Base-by-base conservation (phyloP, 2,888 invertebrate genomes). In the Graphium colonna region DNA sequence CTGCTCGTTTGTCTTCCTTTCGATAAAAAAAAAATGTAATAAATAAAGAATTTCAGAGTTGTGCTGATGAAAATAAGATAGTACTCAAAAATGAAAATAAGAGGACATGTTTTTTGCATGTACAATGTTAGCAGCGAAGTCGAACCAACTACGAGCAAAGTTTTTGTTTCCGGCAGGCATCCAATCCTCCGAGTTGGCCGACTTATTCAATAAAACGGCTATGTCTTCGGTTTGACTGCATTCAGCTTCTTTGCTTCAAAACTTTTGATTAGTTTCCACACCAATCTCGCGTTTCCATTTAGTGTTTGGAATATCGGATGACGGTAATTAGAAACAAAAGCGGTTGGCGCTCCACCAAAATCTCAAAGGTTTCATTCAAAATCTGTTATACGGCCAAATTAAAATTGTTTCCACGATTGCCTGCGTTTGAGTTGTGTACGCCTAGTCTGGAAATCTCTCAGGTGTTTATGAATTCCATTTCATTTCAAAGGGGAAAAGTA, bases 241-340 rank as follows among this genome's bases (percentile, higher is more conserved):
- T 74, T 73, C 68, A 68, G 68, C 65, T 75, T 76, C 75, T 75
- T 77, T 75, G 72, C 67, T 65, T 65, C 61, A 62, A 70, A 82
- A 83, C 63, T 82, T 82, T 77, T 80, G 81, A 82, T 82, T 82
- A 73, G 77, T 79, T 82, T 73, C 62, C 69, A 72, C 68, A 62
- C 64, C 63, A 68, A 71, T 69, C 65, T 64, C 63, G 60, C 63
- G 60, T 48, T 48, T 50, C 49, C 21, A 49, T 48, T 66, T 69
- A 62, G 62, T 63, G 59, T 61, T 62, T 68, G 66, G 63, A 52
- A 55, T 57, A 51, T 51, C 46, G 56, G 54, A 59, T 51, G 21
- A 52, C 45, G 26, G 49, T 58, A 51, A 56, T 56, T 46, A 52
- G 44, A 47, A 42, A 54, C 45, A 50, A 54, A 47, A 45, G 13